A percentile compares a stretch with the other conserved stretches of the same genome.
These are phyloP conservation scores for Digitonthophagus gazella DNA, from an alignment of 2,888 invertebrate genomes.

Conservation along the genomic window DNA sequence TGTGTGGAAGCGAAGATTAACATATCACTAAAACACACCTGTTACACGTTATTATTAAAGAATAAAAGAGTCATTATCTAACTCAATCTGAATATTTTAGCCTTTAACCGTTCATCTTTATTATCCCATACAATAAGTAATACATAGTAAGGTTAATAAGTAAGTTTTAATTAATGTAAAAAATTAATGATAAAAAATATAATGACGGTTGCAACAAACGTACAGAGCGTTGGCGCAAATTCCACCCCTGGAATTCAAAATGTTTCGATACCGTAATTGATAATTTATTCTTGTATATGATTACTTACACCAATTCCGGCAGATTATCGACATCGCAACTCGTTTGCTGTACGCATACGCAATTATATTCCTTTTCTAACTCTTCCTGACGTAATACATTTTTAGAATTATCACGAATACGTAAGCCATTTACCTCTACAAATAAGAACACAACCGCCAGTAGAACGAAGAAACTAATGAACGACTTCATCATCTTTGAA, in stretches of 20 bases:
- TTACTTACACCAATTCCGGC: not conserved
- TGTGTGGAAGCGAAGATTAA: not conserved
- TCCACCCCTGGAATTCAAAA: not conserved
- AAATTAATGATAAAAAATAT: too few relatives aligned
- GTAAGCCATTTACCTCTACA: not conserved
- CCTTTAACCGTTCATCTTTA: too few relatives aligned
- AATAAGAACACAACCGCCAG: not conserved
- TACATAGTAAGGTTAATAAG: too few relatives aligned
- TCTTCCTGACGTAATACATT: not conserved
- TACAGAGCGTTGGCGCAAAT: not conserved
- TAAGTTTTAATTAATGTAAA: too few relatives aligned
- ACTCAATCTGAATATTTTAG: too few relatives aligned
- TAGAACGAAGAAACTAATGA: not conserved
- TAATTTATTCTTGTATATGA: not conserved
- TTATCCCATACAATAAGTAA: too few relatives aligned
- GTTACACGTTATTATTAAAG: too few relatives aligned
- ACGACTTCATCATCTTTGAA: not conserved
- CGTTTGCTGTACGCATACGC: not conserved
- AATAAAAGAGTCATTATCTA: too few relatives aligned
- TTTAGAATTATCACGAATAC: not conserved
- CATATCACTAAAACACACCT: too few relatives aligned
- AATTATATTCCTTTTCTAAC: too few relatives aligned
- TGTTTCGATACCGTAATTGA: constrained; percentile 1
- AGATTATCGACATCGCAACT: not conserved
- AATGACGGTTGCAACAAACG: constrained; percentile 19